Evolutionary conservation across 2,888 invertebrate genomes (phyloP), one percentile per base, ranked within the genome.

Genomic region (Phanerotoma sp.): DNA sequence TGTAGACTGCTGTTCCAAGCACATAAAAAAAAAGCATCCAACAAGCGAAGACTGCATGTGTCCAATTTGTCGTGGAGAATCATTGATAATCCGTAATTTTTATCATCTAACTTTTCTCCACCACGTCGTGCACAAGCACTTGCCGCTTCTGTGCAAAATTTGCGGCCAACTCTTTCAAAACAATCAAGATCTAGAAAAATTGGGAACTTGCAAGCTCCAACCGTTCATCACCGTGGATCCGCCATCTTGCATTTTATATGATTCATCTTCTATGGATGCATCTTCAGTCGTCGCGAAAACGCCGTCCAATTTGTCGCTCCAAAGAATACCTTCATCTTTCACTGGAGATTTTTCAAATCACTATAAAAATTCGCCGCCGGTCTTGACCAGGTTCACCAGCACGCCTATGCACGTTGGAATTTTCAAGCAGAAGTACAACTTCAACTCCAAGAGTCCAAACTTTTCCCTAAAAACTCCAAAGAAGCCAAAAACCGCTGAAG

Each of bases 331-430:
- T 11, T 59, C 49, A 5, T 50, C 59, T 15, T 58, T 62, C 11
- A 57, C 52, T 3, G 56, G 46, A 20, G 58, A 60, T 11, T 56
- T 52, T 40, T 65, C n/a, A n/a, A n/a, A 44, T 3, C 62, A 65
- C 21, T 67, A 65, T 9, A 53, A 28, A 2, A 57, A 50, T 13
- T 68, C 71, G 9, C 68, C 70, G 0, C 69, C 69, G 4, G 70
- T 67, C 47, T 61, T 73, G 4, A 59, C 64, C n/a, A 61, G 73
- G 25, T 65, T 66, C 20, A 74, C 74, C 5, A 74, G 74, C 44
- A 74, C 74, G 1, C 74, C 74, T 1, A 67, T 73, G 66, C 68
- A 67, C 45, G 50, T 60, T 5, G 56, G 63, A 4, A 7, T 65
- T 4, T 20, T 35, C 3, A 50, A 54, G 2, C 42, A 60, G 5